A percentile compares a stretch with the other conserved stretches of the same genome.
These are phyloP conservation scores for Poeciliopsis presidionis DNA, from an alignment of 2,797 vertebrate genomes.

Conservation along the genomic window DNA sequence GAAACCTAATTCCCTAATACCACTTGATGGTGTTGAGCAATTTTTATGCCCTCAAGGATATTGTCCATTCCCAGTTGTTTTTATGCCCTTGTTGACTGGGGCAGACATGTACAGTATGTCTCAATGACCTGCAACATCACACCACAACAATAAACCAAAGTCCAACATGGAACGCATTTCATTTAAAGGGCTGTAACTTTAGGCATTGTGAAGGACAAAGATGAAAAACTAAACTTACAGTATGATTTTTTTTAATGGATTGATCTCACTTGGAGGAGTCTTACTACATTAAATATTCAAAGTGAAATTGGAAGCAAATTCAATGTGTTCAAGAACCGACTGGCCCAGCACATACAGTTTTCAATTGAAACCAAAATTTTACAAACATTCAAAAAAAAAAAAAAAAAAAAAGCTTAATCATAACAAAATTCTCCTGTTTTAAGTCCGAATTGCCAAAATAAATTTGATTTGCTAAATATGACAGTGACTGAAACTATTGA, in stretches of 20 bases:
- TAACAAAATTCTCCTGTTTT: no score
- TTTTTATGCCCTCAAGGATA: conserved; percentile 50
- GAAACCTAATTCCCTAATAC: conserved; percentile 23
- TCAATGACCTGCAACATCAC: conserved; percentile 38
- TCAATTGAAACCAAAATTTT: background rate
- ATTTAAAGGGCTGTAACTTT: conserved; percentile 45
- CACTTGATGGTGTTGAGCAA: conserved; percentile 45
- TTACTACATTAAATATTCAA: conserved; percentile 10
- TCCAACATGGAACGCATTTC: conserved; percentile 11
- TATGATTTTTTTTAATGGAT: no score
- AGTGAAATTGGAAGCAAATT: background rate
- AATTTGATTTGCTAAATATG: no score
- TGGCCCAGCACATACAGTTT: background rate
- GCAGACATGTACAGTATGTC: conserved; percentile 36
- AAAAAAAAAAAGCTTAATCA: background rate
- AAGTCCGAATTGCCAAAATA: no score
- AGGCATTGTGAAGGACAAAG: conserved; percentile 37
- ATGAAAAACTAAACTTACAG: conserved; percentile 15
- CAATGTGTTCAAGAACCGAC: background rate
- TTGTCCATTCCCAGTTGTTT: conserved; percentile 52
- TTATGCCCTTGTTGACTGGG: conserved; percentile 55
- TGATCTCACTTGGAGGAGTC: background rate
- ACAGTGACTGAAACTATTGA: no score
- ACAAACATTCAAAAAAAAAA: background rate
- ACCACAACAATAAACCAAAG: conserved; percentile 38